These are phyloP conservation scores for Scaptomyza polygonia DNA, from an alignment of 2,888 invertebrate species.

Conservation along the genomic window DNA sequence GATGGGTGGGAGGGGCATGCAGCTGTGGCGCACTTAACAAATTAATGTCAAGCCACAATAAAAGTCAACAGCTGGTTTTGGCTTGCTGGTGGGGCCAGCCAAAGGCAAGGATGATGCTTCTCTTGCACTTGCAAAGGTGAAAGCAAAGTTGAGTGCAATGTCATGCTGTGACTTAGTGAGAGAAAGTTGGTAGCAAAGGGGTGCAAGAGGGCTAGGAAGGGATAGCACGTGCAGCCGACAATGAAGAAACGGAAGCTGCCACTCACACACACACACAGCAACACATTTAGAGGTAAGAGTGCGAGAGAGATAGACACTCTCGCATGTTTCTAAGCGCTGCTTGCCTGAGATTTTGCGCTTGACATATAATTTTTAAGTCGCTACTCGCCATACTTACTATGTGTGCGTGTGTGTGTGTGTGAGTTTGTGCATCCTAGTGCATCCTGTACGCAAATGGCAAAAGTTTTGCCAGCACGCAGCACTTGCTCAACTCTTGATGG, in stretches of 20 bases:
- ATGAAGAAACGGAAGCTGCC: conserved; percentile 49
- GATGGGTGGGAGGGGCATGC: conserved; percentile 15
- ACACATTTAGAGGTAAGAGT: conserved; percentile 38
- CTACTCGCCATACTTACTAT: conserved; percentile 26
- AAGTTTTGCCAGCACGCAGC: conserved; percentile 58
- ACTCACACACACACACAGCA: conserved; percentile 48
- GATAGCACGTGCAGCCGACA: conserved; percentile 22
- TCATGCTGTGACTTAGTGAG: conserved; percentile 58
- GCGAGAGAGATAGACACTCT: conserved; percentile 15
- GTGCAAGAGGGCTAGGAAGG: neutral
- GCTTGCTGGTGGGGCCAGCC: conserved; percentile 37
- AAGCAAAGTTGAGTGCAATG: conserved; percentile 71
- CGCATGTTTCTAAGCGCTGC: conserved; percentile 50
- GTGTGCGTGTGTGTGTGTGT: conserved; percentile 23
- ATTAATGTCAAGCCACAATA: conserved; percentile 80
- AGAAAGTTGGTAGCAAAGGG: conserved; percentile 16
- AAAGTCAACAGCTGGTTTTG: conserved; percentile 75
- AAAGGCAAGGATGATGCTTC: conserved; percentile 14
- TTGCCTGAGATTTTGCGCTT: conserved; percentile 71
- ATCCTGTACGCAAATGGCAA: conserved; percentile 60
- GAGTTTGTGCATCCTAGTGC: conserved; percentile 45
- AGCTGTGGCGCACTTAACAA: conserved; percentile 72
- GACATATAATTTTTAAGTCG: conserved; percentile 73
- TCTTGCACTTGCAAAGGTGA: conserved; percentile 23
- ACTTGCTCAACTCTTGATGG: conserved; percentile 61